phyloP scores from a whole-genome alignment of 2,797 vertebrate species.

The Austrolebias charrua region DNA sequence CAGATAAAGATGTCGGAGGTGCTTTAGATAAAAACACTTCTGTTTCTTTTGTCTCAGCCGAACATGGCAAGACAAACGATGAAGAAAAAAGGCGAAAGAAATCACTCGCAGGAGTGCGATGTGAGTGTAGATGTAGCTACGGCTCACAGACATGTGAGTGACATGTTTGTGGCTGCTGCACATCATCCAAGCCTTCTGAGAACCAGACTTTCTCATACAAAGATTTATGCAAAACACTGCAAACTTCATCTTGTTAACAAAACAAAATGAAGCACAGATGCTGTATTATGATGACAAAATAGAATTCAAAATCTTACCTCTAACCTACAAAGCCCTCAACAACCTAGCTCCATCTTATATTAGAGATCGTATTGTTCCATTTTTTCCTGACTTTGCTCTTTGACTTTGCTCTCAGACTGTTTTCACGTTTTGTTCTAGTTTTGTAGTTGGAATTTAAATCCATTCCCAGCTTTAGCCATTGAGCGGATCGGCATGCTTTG shows the following conservation, averaged over 20 bases:
- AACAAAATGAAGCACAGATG: background rate
- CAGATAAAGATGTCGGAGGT: slow-evolving; percentile 27
- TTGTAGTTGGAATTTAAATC: slow-evolving; percentile 10
- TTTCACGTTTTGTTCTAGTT: slow-evolving; percentile 10
- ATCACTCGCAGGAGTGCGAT: slow-evolving; percentile 3
- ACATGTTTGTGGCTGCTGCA: background rate
- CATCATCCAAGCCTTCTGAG: background rate
- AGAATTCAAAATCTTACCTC: too few species aligned
- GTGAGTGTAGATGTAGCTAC: slow-evolving; percentile 9
- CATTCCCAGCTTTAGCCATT: background rate
- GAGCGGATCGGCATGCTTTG: too few species aligned
- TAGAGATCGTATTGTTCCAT: too few species aligned
- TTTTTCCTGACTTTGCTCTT: too few species aligned
- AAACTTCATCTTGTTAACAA: background rate
- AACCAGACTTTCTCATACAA: background rate
- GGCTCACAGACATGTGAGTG: background rate
- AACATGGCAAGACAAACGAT: slow-evolving; percentile 6
- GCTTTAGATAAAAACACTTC: slow-evolving; percentile 12
- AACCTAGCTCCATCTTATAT: too few species aligned
- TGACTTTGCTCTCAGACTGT: slow-evolving; percentile 36
- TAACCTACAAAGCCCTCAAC: too few species aligned
- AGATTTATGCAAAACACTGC: background rate
- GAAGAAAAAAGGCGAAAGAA: background rate
- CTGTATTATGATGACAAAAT: background rate
- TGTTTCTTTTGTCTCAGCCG: slow-evolving; percentile 6